phyloP scores from a whole-genome alignment of 2,888 invertebrate genomes.

The Dendrolimus pini region DNA sequence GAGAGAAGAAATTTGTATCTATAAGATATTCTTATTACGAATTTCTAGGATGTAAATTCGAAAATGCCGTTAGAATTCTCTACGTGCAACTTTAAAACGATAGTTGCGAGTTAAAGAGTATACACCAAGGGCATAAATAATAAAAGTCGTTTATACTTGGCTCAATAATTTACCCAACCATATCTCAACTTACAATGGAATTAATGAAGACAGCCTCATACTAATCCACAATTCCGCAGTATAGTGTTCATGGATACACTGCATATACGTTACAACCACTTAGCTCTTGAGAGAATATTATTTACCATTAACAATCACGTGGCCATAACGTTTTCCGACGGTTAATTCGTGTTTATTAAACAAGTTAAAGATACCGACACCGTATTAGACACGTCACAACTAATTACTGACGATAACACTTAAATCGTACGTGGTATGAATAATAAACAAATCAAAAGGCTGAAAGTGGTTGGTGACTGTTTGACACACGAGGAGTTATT shows the following conservation, averaged over 20 bases:
- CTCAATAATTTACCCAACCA: constrained; percentile 2
- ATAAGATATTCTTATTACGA: too few species aligned
- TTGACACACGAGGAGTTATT: too few species aligned
- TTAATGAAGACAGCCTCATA: background rate
- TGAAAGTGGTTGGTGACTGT: too few species aligned
- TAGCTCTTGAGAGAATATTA: constrained; percentile 56
- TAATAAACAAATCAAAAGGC: too few species aligned
- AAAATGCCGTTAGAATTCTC: too few species aligned
- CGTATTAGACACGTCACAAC: background rate
- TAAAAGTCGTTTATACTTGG: background rate
- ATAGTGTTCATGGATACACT: constrained; percentile 8
- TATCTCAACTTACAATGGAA: background rate
- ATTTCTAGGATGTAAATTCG: too few species aligned
- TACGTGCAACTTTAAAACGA: too few species aligned
- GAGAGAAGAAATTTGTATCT: too few species aligned
- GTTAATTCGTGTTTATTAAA: constrained; percentile 72
- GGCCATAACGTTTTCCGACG: constrained; percentile 30
- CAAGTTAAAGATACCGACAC: constrained; percentile 49
- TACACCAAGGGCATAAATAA: too few species aligned
- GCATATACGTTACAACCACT: constrained; percentile 45
- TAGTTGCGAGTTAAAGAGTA: too few species aligned
- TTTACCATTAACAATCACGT: constrained; percentile 47
- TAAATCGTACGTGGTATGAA: too few species aligned
- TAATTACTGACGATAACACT: too few species aligned
- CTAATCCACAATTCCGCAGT: constrained; percentile 34